phyloP scores from a whole-genome alignment of 1,140 invertebrate species.

The Aporrectodea caliginosa region DNA sequence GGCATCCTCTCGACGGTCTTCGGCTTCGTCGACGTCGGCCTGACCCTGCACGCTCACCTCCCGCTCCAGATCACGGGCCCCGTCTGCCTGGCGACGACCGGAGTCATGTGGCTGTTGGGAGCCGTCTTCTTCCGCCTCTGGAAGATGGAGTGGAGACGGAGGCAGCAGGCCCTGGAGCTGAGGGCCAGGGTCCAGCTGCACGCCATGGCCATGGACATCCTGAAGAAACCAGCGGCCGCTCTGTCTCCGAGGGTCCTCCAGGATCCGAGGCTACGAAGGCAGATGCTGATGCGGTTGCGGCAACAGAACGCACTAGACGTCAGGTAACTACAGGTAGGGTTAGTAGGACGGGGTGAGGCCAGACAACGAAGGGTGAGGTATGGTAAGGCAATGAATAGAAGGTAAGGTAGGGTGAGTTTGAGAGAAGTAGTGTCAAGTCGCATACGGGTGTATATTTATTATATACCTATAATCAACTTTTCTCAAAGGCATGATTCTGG shows the following conservation, averaged over 20 bases:
- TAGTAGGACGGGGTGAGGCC: no score
- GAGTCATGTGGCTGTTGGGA: conserved; percentile 27
- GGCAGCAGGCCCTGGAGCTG: no score
- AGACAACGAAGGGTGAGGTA: no score
- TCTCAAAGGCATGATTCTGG: no score
- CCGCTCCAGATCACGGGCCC: conserved; percentile 19
- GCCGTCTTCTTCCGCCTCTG: conserved; percentile 22
- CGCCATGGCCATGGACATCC: conserved; percentile 29
- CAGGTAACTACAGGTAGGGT: no score
- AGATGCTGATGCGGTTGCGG: conserved; percentile 22
- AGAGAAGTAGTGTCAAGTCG: no score
- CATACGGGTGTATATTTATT: no score
- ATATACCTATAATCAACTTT: no score
- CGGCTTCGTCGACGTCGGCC: conserved; percentile 22
- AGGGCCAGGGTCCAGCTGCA: conserved; percentile 24
- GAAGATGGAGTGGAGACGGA: conserved; percentile 21
- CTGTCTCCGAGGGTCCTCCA: background rate
- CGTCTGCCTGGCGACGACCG: conserved; percentile 19
- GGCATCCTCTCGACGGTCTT: conserved; percentile 26
- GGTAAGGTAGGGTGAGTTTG: no score
- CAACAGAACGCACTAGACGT: conserved; percentile 25
- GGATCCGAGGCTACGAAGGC: conserved; percentile 19
- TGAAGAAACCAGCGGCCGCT: conserved; percentile 23
- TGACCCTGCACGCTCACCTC: conserved; percentile 5
- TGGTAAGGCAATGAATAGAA: no score